Percentiles rank a stretch among this genome's conserved stretches.
These are phyloP conservation scores for Chrysolina haemoptera DNA, from an alignment of 2,888 invertebrate species.

Conservation along the genomic window DNA sequence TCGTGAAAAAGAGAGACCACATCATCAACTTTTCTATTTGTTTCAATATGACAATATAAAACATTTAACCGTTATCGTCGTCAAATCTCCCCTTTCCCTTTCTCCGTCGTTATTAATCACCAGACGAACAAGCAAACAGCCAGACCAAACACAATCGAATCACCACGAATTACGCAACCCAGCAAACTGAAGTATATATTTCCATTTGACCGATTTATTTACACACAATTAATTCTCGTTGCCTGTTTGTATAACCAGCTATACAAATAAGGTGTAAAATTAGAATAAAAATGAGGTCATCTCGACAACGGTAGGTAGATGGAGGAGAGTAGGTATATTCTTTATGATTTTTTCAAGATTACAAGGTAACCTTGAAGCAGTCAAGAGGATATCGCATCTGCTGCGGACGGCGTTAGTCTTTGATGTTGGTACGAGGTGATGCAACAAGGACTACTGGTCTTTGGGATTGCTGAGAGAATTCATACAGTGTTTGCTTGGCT, in stretches of 20 bases:
- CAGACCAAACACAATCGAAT: background rate
- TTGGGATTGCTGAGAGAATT: background rate
- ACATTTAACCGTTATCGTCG: background rate
- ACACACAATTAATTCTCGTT: slow-evolving; percentile 13
- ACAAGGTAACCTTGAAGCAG: slow-evolving; percentile 7
- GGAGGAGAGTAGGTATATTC: slow-evolving; percentile 1
- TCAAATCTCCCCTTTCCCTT: background rate
- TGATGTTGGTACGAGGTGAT: slow-evolving; percentile 13
- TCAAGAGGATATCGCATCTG: background rate
- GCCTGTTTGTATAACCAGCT: slow-evolving; percentile 20
- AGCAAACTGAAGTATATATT: slow-evolving; percentile 18
- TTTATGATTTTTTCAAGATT: slow-evolving; percentile 12
- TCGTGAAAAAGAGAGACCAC: too few relatives aligned
- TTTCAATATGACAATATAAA: too few relatives aligned
- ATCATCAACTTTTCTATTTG: too few relatives aligned
- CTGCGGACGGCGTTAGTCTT: background rate
- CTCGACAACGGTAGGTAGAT: slow-evolving; percentile 16
- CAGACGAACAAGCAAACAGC: background rate
- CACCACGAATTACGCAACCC: slow-evolving; percentile 18
- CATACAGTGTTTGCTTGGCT: background rate
- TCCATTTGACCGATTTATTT: slow-evolving; percentile 17
- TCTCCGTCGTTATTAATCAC: background rate
- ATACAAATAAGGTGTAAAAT: slow-evolving; percentile 21
- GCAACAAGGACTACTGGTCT: slow-evolving; percentile 19
- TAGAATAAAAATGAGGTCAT: slow-evolving; percentile 22